These are phyloP conservation scores for Acropora yongei DNA, from an alignment of 64 coral and sea anemone genomes.

Conservation along the genomic window DNA sequence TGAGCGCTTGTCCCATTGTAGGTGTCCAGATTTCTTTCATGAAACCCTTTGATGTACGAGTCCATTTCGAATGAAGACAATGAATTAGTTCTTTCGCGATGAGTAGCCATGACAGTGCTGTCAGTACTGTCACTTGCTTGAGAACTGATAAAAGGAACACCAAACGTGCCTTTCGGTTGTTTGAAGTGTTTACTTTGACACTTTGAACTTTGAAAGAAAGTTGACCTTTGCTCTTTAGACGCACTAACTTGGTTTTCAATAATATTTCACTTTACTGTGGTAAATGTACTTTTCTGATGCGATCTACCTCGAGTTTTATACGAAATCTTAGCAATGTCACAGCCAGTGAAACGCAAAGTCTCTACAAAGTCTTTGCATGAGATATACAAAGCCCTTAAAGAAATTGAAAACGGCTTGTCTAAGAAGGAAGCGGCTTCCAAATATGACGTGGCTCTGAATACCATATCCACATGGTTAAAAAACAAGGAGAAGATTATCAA, in stretches of 20 bases:
- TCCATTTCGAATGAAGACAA: conserved; percentile 69
- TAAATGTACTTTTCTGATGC: conserved; percentile 56
- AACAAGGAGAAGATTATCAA: conserved; percentile 35
- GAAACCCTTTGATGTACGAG: conserved; percentile 59
- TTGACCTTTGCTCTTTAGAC: conserved; percentile 59
- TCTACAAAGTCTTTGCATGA: conserved; percentile 49
- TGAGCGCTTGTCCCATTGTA: conserved; percentile 50
- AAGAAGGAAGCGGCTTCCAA: conserved; percentile 28
- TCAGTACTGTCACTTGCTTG: conserved; percentile 60
- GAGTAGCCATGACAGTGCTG: conserved; percentile 59
- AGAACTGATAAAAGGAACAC: conserved; percentile 62
- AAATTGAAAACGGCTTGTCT: conserved; percentile 29
- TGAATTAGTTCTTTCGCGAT: conserved; percentile 58
- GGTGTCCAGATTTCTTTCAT: conserved; percentile 63
- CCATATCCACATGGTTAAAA: conserved; percentile 31
- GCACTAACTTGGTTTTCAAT: conserved; percentile 53
- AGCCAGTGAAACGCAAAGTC: conserved; percentile 53
- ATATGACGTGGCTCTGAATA: conserved; percentile 4
- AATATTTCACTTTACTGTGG: conserved; percentile 44
- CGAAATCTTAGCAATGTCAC: conserved; percentile 57
- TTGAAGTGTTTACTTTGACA: conserved; percentile 55
- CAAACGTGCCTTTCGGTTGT: conserved; percentile 54
- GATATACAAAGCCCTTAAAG: conserved; percentile 10
- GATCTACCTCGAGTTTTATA: conserved; percentile 62
- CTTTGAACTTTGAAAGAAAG: conserved; percentile 48